Base-by-base conservation (phyloP, 2,888 invertebrate genomes). In the Leptopilina drosophilae region DNA sequence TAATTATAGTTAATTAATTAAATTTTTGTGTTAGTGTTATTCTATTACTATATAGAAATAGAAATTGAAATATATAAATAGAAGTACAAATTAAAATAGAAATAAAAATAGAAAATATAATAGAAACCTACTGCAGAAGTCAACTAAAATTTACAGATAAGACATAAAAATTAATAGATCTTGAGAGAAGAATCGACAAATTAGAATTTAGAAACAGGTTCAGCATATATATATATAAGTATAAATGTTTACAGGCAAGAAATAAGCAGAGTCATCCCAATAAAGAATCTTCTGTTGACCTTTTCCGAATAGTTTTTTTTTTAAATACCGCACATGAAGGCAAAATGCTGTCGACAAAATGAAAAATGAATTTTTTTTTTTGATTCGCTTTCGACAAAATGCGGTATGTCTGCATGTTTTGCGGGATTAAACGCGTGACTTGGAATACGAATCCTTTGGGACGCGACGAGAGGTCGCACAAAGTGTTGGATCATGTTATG, bases 361-460 rank as follows among this genome's bases (percentile, higher is more conserved):
- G 69, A 69, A 69, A 69, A 69, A 69, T 53, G 53, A 33, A 69
- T 49, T 49, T 14, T 69, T 20, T 20, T 20, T 69, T 69, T 69
- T 69, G 14, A 69, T 69, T 53, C 33, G 69, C 69, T 53, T 69
- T 56, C 69, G 26, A 69, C 53, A 56, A 69, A 56, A 53, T 53
- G 64, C 14, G 26, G 77, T 53, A 26, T 67, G 78, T 85, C 86
- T 85, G 85, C 87, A 84, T 85, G 87, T 87, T 88, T 87, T 80
- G 82, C 84, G 85, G 86, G 87, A 87, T 88, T 85, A 85, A 88
- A 88, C 86, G 86, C 88, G 89, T 89, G 89, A 89, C 89, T 88
- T 83, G 85, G 87, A 90, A 88, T 88, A 88, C 87, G 88, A 89
- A 89, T 89, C 89, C 89, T 87, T 77, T 79, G 89, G 89, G 90